A percentile compares a stretch with the other conserved stretches of the same genome.
Conservation (phyloP, 2,797 vertebrate genomes). For the Antennarius maculatus region DNA sequence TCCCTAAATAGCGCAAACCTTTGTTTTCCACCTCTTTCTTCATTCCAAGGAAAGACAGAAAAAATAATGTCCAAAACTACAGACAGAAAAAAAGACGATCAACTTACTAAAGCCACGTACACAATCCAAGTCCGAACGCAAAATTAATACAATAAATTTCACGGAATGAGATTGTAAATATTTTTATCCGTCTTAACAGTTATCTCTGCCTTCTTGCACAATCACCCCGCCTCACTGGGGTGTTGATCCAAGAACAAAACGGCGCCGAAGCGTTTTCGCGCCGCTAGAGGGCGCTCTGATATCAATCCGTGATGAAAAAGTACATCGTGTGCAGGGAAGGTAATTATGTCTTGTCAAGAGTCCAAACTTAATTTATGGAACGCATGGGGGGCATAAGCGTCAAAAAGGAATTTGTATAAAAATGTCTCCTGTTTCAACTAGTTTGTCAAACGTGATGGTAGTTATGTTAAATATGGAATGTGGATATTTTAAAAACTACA, state of each 20-base stretch:
- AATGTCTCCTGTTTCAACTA: not conserved
- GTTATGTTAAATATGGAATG: too few species aligned
- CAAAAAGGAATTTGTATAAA: not conserved
- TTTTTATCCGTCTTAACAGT: not conserved
- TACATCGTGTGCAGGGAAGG: constrained; percentile 20
- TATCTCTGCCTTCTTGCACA: not conserved
- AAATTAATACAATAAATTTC: not conserved
- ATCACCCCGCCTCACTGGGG: constrained; percentile 17
- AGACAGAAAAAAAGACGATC: not conserved
- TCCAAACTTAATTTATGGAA: too few species aligned
- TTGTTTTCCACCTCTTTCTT: not conserved
- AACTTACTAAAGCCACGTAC: constrained; percentile 21
- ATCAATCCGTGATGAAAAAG: not conserved
- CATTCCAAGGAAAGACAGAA: not conserved
- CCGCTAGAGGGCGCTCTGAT: constrained; percentile 45
- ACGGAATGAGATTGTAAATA: not conserved
- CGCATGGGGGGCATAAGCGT: not conserved
- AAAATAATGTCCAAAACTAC: not conserved
- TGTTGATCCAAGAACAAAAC: constrained; percentile 10
- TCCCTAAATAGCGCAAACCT: not conserved
- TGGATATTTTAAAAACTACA: too few species aligned
- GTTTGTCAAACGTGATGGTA: too few species aligned
- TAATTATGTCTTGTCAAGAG: not conserved
- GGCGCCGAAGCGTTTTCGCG: not conserved
- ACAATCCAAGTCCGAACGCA: not conserved